A percentile compares a stretch with the other conserved stretches of the same genome.
phyloP scores from a whole-genome alignment of 2,797 vertebrate genomes.

The Chromobotia macracanthus region DNA sequence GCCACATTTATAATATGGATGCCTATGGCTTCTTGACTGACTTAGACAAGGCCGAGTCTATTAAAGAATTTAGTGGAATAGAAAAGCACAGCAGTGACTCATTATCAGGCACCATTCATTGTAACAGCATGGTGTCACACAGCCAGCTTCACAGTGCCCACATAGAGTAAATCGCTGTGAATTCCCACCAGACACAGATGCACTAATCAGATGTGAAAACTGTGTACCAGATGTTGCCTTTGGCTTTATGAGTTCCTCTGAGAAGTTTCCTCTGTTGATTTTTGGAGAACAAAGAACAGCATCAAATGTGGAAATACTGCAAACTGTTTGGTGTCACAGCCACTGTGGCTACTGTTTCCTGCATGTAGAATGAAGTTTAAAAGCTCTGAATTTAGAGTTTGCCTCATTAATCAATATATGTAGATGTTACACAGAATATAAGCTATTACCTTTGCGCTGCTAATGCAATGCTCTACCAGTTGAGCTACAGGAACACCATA shows the following conservation, averaged over 20 bases:
- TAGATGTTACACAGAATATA: neutral
- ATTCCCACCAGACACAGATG: slow-evolving; percentile 34
- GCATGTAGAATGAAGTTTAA: neutral
- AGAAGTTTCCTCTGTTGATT: slow-evolving; percentile 38
- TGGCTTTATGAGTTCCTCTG: slow-evolving; percentile 27
- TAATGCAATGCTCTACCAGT: too few species aligned
- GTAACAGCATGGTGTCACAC: slow-evolving; percentile 35
- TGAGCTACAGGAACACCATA: too few species aligned
- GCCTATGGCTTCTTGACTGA: slow-evolving; percentile 6
- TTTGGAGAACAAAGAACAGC: slow-evolving; percentile 38
- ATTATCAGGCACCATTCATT: slow-evolving; percentile 60
- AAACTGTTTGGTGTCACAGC: slow-evolving; percentile 3
- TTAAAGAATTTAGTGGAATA: neutral
- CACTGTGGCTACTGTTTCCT: slow-evolving; percentile 5
- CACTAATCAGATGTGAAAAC: slow-evolving; percentile 46
- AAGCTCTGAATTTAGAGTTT: neutral
- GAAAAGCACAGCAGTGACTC: slow-evolving; percentile 45
- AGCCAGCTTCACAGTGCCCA: slow-evolving; percentile 27
- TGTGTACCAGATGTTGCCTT: slow-evolving; percentile 40
- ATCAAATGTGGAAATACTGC: slow-evolving; percentile 66
- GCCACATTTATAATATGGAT: slow-evolving; percentile 18
- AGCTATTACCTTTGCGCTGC: neutral
- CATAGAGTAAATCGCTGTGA: slow-evolving; percentile 37
- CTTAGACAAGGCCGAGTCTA: slow-evolving; percentile 15
- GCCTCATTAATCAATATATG: slow-evolving; percentile 16